Conservation (phyloP, 2,797 vertebrate species). For the Diceros bicornis region DNA sequence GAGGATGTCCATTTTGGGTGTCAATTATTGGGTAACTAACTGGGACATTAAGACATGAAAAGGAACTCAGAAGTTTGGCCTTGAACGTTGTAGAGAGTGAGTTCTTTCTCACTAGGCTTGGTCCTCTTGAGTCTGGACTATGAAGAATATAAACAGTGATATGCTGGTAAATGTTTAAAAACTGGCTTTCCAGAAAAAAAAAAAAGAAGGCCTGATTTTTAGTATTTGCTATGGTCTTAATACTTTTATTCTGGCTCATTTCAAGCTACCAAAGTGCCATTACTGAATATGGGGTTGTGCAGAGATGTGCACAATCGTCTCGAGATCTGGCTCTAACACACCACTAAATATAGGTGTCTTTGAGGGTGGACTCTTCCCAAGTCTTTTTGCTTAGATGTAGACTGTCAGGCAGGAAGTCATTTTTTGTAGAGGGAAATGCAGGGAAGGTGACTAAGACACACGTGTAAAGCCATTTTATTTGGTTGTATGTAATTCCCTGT, state of each 20-base stretch:
- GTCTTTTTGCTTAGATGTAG: background rate
- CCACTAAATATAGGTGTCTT: background rate
- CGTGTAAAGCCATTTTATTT: slow-evolving; percentile 29
- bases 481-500: background rate
- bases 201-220: background rate
- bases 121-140: background rate
- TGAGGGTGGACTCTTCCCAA: background rate
- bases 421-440: background rate
- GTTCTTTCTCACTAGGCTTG: background rate
- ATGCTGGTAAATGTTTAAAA: slow-evolving; percentile 41
- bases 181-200: background rate
- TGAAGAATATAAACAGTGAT: slow-evolving; percentile 4
- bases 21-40: background rate
- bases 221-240: background rate
- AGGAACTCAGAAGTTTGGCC: slow-evolving; percentile 43
- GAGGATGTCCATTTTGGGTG: background rate
- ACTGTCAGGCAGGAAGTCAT: background rate
- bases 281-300: background rate
- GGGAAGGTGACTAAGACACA: background rate
- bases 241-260: background rate
- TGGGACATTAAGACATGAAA: slow-evolving; percentile 17
- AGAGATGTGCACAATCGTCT: background rate
- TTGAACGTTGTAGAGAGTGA: background rate
- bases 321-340: background rate
- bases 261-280: slow-evolving; percentile 30